Conservation (phyloP, 2,888 invertebrate genomes). For the Agriopis marginaria region DNA sequence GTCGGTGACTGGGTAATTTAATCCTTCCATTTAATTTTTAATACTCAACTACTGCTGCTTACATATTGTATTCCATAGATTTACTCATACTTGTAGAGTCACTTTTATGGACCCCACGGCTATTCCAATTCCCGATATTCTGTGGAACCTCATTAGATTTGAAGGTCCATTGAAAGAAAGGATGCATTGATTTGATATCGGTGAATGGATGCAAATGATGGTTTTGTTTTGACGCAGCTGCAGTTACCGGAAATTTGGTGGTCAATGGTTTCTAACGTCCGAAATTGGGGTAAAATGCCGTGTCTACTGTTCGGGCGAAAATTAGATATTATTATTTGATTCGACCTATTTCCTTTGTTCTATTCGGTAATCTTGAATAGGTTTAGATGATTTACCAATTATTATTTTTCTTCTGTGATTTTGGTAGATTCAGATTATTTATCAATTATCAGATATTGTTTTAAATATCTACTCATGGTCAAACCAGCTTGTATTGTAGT, state of each 20-base stretch:
- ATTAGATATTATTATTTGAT: constrained; percentile 1
- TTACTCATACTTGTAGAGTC: not conserved
- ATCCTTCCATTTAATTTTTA: no score
- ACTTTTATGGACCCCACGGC: not conserved
- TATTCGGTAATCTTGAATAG: not conserved
- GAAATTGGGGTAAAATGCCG: constrained; percentile 29
- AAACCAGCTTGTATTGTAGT: no score
- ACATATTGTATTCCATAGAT: not conserved
- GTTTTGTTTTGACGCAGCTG: constrained; percentile 73
- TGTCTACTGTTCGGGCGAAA: constrained; percentile 1
- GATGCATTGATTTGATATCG: constrained; percentile 43
- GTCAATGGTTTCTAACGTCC: constrained; percentile 30
- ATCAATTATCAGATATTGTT: no score
- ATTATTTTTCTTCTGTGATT: no score
- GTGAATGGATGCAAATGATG: constrained; percentile 43
- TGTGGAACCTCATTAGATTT: constrained; percentile 17
- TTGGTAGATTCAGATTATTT: no score
- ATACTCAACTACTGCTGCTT: no score
- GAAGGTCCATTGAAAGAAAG: constrained; percentile 45
- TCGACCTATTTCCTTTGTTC: not conserved
- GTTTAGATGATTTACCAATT: not conserved
- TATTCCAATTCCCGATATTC: not conserved
- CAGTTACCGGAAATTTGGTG: constrained; percentile 58
- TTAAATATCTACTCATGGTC: no score
- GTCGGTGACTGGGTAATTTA: no score